Evolutionary conservation across 2,797 vertebrate species (phyloP), one percentile per base, ranked within the genome.

Genomic region (Austrolebias charrua): DNA sequence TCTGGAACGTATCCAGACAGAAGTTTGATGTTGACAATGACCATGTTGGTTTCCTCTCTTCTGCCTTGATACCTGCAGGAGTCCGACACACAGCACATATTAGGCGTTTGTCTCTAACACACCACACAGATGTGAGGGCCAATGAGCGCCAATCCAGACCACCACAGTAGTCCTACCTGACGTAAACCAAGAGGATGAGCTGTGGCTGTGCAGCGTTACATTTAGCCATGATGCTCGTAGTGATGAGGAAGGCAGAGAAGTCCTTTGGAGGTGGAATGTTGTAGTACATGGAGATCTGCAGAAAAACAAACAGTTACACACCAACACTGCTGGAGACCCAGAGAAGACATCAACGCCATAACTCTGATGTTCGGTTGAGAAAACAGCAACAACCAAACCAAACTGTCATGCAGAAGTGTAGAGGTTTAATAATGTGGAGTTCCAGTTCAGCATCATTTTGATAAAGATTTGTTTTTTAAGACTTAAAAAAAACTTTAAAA

Each of bases 31-130:
- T 89, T 89, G 66, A 94, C 55, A 74, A 93, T 87, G 42, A 92
- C 88, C 92, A 93, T 93, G 89, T 93, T 92, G 5, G 91, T 91
- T 69, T 92, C 88, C 7, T 71, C 84, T 51, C 91, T 81, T 28
- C 67, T 70, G 29, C 90, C 91, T 43, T 79, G 79, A 75, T 91
- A 92, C 70, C 91, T 90, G 58, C 16, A 43, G 53, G 33, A 69
- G 29, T 19, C 13, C 6, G 31, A 24, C 19, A 63, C 20, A 15
- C 24, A 20, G 52, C 31, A 5, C 24, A 24, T 3, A 24, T 24
- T 24, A 24, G 24, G 24, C 24, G 24, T 24, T 3, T 3, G 24
- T 24, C 24, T 24, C 24, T 3, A 24, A 24, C 24, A 24, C 24
- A 24, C 24, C 2, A 24, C 24, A 24, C 24, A 24, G n/a, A n/a